Evolutionary conservation across 2,888 invertebrate genomes (phyloP).

Genomic region (Drosophila demipolita): DNA sequence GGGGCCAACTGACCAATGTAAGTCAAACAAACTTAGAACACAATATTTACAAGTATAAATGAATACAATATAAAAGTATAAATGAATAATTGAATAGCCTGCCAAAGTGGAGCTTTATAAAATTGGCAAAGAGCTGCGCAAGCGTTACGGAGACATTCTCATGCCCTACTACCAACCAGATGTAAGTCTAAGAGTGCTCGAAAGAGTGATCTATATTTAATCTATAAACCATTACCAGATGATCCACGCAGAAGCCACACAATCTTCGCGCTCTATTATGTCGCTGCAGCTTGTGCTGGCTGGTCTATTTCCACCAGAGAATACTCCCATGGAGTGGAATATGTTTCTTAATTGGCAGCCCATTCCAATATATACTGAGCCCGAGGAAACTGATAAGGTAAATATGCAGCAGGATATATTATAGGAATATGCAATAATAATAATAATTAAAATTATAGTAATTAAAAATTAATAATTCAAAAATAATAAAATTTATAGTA

Average conservation of each 20-base stretch:
- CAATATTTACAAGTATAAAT: neutral
- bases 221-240: conserved; percentile 68
- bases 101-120: conserved; percentile 88
- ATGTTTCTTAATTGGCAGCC: conserved; percentile 90
- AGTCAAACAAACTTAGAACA: conserved; percentile 56
- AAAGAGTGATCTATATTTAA: neutral
- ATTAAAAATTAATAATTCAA: neutral
- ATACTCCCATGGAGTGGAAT: conserved; percentile 87
- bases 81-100: conserved; percentile 83
- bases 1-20: conserved; percentile 92
- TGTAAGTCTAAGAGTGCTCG: conserved; percentile 60
- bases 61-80: neutral
- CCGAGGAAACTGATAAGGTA: conserved; percentile 87
- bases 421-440: neutral
- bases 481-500: neutral
- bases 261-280: conserved; percentile 90
- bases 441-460: neutral
- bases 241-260: conserved; percentile 89
- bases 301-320: conserved; percentile 89
- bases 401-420: neutral
- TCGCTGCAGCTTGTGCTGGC: conserved; percentile 89
- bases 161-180: conserved; percentile 87
- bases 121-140: conserved; percentile 88
- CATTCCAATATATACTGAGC: conserved; percentile 89
- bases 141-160: conserved; percentile 87